These are phyloP conservation scores for Meleagris gallopavo DNA, from an alignment of 2,113 vertebrate species.

Conservation along the genomic window DNA sequence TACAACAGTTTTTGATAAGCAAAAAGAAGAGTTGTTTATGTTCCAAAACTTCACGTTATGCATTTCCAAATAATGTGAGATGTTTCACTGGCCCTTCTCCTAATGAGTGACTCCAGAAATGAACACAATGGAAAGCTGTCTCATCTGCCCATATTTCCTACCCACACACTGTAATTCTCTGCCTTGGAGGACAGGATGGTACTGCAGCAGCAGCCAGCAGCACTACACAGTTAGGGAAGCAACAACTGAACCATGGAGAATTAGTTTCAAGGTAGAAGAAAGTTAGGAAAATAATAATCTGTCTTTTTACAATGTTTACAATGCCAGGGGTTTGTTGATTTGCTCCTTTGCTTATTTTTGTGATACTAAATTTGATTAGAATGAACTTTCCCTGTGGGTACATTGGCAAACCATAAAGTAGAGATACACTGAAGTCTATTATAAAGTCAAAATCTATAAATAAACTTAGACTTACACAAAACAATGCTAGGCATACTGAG, in stretches of 20 bases:
- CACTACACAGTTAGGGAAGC: background rate
- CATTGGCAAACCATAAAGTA: slow-evolving; percentile 44
- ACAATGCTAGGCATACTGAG: slow-evolving; percentile 26
- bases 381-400: slow-evolving; percentile 61
- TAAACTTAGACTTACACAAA: slow-evolving; percentile 71
- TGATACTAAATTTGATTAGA: slow-evolving; percentile 70
- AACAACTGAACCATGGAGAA: slow-evolving; percentile 41
- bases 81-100: background rate
- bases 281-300: slow-evolving; percentile 45
- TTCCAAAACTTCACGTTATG: background rate
- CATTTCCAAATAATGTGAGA: background rate
- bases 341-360: slow-evolving; percentile 58
- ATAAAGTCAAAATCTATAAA: slow-evolving; percentile 72
- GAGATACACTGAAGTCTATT: slow-evolving; percentile 56
- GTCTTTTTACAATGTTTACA: slow-evolving; percentile 53
- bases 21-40: background rate
- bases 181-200: background rate
- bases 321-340: slow-evolving; percentile 36
- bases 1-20: background rate
- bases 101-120: background rate
- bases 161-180: background rate
- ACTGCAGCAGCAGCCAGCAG: background rate
- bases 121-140: background rate
- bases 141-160: background rate
- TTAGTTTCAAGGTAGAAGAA: slow-evolving; percentile 67